These are phyloP conservation scores for Erannis defoliaria DNA, from an alignment of 2,888 invertebrate genomes.

Conservation along the genomic window DNA sequence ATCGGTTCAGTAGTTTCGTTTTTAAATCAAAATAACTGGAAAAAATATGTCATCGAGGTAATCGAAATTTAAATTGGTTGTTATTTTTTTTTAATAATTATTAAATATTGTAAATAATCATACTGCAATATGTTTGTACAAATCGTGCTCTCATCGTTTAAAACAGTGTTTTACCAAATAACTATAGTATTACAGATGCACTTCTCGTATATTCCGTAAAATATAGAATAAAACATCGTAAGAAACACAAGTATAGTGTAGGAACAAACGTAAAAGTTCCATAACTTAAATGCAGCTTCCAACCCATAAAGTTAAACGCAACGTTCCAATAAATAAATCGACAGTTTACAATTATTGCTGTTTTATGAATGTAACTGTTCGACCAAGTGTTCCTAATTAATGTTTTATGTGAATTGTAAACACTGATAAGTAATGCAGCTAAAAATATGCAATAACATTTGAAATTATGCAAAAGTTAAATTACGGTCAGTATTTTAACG, in stretches of 20 bases:
- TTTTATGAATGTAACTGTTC: conserved; percentile 56
- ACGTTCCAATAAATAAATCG: conserved; percentile 44
- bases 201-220: no score
- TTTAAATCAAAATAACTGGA: no score
- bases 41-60: no score
- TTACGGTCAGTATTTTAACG: neutral
- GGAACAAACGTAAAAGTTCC: conserved; percentile 10
- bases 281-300: conserved; percentile 25
- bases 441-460: conserved; percentile 43
- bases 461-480: conserved; percentile 1
- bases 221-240: neutral
- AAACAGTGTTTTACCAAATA: no score
- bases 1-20: no score
- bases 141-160: no score
- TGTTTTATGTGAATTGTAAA: conserved; percentile 58
- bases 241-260: neutral
- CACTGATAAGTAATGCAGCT: conserved; percentile 46
- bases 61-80: no score
- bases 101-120: no score
- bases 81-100: no score
- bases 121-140: no score
- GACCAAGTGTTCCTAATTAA: conserved; percentile 60
- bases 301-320: conserved; percentile 30
- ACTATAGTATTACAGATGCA: no score
- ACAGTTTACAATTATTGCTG: conserved; percentile 58